These are phyloP conservation scores for Poeciliopsis occidentalis DNA, from an alignment of 2,113 vertebrate genomes.

Conservation along the genomic window DNA sequence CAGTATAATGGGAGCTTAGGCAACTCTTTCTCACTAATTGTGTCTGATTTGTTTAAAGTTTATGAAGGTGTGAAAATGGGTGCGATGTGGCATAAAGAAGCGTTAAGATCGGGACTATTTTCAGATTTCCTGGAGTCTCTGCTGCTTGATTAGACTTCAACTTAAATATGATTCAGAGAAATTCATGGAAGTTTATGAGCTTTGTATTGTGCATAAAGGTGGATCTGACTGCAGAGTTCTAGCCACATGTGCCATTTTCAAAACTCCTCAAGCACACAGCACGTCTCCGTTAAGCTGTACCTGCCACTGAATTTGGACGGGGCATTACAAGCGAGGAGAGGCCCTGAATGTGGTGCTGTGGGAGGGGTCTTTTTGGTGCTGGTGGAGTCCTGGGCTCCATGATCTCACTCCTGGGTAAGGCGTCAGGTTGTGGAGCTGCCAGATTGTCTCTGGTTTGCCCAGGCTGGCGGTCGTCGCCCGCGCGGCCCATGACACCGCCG, in stretches of 20 bases:
- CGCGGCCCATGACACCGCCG: conserved; percentile 68
- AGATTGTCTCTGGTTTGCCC: conserved; percentile 83
- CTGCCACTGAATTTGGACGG: conserved; percentile 98
- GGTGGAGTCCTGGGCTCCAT: conserved; percentile 69
- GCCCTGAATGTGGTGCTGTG: conserved; percentile 79
- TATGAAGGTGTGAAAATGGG: conserved; percentile 12
- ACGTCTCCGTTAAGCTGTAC: conserved; percentile 71
- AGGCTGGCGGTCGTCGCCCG: conserved; percentile 80
- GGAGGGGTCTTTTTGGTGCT: conserved; percentile 78
- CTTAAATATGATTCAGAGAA: conserved; percentile 14
- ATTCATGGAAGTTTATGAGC: conserved; percentile 17
- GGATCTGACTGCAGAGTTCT: background rate
- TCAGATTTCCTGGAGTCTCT: conserved; percentile 33
- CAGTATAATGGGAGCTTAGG: conserved; percentile 33
- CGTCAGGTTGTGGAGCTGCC: conserved; percentile 45
- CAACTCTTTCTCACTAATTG: conserved; percentile 24
- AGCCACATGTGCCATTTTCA: background rate
- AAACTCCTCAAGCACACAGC: background rate
- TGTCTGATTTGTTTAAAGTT: conserved; percentile 22
- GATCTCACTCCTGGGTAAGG: conserved; percentile 53
- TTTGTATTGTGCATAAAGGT: conserved; percentile 1
- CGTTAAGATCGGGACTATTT: conserved; percentile 15
- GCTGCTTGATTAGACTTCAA: conserved; percentile 16
- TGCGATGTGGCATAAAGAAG: conserved; percentile 1
- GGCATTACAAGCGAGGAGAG: conserved; percentile 89